Evolutionary conservation across 2,113 vertebrate species (phyloP).

Genomic region (Alethe diademata): DNA sequence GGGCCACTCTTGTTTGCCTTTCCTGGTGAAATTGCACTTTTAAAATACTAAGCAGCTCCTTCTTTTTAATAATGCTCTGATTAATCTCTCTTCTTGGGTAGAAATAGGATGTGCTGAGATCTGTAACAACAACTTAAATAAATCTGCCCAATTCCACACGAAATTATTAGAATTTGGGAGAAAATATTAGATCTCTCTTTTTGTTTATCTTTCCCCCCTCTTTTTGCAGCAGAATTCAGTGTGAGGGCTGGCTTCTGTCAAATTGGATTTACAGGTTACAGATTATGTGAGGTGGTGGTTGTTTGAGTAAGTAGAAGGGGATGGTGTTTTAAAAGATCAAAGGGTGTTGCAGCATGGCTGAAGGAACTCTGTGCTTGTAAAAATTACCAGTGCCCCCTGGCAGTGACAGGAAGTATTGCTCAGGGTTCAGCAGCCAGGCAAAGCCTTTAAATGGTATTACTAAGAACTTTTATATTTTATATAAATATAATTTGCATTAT

Average conservation of each 20-base stretch:
- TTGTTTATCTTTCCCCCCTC: not conserved
- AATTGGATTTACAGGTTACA: rapidly evolving
- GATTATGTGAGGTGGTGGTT: not conserved
- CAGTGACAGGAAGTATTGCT: not conserved
- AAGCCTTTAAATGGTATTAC: not conserved
- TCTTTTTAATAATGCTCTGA: not conserved
- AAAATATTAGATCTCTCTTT: not conserved
- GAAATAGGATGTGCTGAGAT: not conserved
- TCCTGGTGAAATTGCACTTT: not conserved
- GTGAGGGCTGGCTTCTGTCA: not conserved
- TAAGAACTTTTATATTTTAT: not conserved
- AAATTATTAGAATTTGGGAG: not conserved
- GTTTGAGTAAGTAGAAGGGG: not conserved
- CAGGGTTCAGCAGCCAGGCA: not conserved
- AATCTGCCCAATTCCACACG: not conserved
- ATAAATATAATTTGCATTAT: not conserved
- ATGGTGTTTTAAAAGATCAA: not conserved
- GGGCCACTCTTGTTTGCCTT: not conserved
- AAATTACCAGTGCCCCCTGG: conserved; percentile 23
- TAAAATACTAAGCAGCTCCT: not conserved
- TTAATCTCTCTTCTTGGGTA: not conserved
- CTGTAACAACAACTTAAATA: not conserved
- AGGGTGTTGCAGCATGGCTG: not conserved
- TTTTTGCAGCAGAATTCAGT: not conserved
- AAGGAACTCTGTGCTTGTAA: not conserved